Conservation (phyloP, 1,140 invertebrate genomes). For the Drosophila equinoxialis region DNA sequence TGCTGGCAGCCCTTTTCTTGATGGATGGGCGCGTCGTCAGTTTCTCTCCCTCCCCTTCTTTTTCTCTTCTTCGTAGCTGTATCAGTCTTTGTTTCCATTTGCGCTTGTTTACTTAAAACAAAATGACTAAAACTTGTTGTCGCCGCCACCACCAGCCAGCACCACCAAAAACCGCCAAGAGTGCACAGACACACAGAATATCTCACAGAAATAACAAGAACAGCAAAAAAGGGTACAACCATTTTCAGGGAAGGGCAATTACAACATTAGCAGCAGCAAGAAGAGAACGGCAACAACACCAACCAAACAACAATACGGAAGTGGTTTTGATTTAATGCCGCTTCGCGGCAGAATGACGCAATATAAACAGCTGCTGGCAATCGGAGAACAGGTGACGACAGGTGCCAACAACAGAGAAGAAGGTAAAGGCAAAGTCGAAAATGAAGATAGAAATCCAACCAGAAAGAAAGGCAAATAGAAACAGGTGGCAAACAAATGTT, state of each 20-base stretch:
- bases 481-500: conserved; percentile 41
- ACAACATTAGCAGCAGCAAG: conserved; percentile 13
- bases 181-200: conserved; percentile 22
- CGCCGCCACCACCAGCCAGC: conserved; percentile 23
- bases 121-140: conserved; percentile 56
- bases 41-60: conserved; percentile 9
- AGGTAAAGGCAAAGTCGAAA: neutral
- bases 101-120: conserved; percentile 55
- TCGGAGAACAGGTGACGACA: conserved; percentile 66
- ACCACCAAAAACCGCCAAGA: conserved; percentile 5
- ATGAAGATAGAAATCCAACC: conserved; percentile 23
- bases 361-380: conserved; percentile 64
- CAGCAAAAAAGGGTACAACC: conserved; percentile 35
- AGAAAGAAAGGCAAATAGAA: conserved; percentile 35
- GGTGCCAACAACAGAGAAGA: conserved; percentile 40
- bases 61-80: neutral
- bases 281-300: neutral
- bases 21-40: conserved; percentile 43
- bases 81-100: conserved; percentile 20
- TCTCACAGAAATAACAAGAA: neutral
- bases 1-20: conserved; percentile 54
- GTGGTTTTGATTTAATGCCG: conserved; percentile 79
- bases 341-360: conserved; percentile 60
- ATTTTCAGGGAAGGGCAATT: conserved; percentile 37
- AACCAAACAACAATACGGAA: conserved; percentile 52